Evolutionary conservation across 1,140 invertebrate species (phyloP).

Genomic region (Thaumatotibia leucotreta): DNA sequence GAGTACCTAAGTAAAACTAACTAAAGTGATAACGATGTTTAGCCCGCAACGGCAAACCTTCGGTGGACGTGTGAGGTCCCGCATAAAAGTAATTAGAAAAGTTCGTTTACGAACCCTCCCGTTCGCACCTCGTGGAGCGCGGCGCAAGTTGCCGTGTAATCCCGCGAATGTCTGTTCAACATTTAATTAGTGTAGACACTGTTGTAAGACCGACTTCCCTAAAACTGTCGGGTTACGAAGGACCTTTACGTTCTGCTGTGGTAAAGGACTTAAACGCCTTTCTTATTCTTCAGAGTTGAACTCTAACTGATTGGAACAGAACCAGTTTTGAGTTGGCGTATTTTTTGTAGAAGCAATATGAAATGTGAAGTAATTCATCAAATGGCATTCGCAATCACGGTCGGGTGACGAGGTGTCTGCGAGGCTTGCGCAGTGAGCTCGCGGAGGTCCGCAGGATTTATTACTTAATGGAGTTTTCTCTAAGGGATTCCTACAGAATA

Average conservation of each 20-base stretch:
- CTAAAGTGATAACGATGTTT: conserved; percentile 13
- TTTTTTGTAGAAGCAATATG: conserved; percentile 23
- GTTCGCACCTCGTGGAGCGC: conserved; percentile 7
- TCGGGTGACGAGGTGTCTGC: conserved; percentile 39
- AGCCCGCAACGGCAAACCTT: conserved; percentile 6
- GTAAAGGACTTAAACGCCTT: background rate
- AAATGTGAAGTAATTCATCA: conserved; percentile 53
- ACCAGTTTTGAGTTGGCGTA: background rate
- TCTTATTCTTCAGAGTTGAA: background rate
- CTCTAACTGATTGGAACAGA: background rate
- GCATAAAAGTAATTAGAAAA: conserved; percentile 11
- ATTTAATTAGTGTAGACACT: conserved; percentile 23
- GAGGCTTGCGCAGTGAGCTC: conserved; percentile 25
- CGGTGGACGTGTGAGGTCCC: background rate
- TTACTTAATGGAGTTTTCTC: conserved; percentile 1
- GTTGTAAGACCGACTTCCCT: conserved; percentile 17
- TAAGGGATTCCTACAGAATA: background rate
- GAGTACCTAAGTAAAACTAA: conserved; percentile 5
- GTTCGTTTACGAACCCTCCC: conserved; percentile 7
- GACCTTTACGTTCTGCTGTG: conserved; percentile 4
- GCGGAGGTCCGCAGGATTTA: conserved; percentile 32
- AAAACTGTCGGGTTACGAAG: conserved; percentile 15
- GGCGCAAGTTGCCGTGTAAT: conserved; percentile 7
- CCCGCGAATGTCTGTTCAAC: conserved; percentile 11
- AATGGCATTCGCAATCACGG: conserved; percentile 52